Conservation (phyloP, 1,140 invertebrate genomes). For the Aphaenogaster floridana region DNA sequence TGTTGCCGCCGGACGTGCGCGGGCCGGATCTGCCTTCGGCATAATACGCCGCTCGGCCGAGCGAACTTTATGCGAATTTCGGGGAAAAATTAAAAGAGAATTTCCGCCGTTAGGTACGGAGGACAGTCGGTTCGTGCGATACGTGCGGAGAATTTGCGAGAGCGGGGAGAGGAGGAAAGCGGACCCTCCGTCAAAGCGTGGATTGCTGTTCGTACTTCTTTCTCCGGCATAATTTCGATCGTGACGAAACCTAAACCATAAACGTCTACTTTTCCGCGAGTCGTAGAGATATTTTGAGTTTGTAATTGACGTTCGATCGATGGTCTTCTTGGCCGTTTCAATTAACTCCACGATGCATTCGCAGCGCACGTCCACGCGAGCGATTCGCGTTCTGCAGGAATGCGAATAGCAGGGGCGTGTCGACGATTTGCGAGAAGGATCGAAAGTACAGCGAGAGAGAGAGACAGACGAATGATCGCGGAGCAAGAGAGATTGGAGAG, state of each 20-base stretch:
- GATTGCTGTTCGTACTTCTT: slow-evolving; percentile 4
- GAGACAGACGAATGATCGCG: slow-evolving; percentile 48
- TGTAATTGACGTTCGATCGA: slow-evolving; percentile 58
- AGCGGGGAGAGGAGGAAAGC: background rate
- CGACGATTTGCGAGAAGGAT: slow-evolving; percentile 77
- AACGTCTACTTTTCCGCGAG: background rate
- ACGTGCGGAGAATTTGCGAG: slow-evolving; percentile 73
- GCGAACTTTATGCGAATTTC: slow-evolving; percentile 84
- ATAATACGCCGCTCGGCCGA: slow-evolving; percentile 70
- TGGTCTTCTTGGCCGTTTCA: slow-evolving; percentile 76
- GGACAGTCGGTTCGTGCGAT: slow-evolving; percentile 27
- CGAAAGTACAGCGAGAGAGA: slow-evolving; percentile 64
- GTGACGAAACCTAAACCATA: background rate
- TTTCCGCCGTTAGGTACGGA: slow-evolving; percentile 54
- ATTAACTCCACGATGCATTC: slow-evolving; percentile 78
- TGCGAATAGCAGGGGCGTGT: slow-evolving; percentile 81
- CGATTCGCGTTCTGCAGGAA: slow-evolving; percentile 78
- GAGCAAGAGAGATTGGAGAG: slow-evolving; percentile 39
- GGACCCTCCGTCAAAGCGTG: slow-evolving; percentile 47
- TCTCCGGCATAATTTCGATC: slow-evolving; percentile 3
- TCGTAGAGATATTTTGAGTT: slow-evolving; percentile 41
- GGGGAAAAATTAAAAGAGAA: slow-evolving; percentile 79
- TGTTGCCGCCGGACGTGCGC: slow-evolving; percentile 74
- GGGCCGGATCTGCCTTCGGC: slow-evolving; percentile 63
- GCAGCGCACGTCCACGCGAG: slow-evolving; percentile 67